Evolutionary conservation across 2,888 invertebrate genomes (phyloP).

Genomic region (Hypomecis atomaria): DNA sequence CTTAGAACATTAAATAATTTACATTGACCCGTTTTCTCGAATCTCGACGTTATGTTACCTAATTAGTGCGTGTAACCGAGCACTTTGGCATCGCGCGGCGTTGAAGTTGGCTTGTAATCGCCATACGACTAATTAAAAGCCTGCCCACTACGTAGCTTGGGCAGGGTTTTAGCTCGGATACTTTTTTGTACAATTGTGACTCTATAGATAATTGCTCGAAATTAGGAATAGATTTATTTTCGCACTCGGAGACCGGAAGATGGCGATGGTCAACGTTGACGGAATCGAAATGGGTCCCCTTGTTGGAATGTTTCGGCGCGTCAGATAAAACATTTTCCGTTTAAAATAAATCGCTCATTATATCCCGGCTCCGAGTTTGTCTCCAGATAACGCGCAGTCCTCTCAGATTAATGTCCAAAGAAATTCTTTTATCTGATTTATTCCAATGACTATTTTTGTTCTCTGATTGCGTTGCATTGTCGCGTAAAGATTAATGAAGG

Average conservation of each 20-base stretch:
- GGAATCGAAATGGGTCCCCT: conserved; percentile 32
- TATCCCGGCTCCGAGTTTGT: conserved; percentile 57
- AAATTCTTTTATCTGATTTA: conserved; percentile 52
- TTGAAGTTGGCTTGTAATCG: no score
- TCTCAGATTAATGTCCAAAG: conserved; percentile 52
- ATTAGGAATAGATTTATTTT: conserved; percentile 28
- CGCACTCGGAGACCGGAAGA: conserved; percentile 10
- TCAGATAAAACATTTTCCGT: conserved; percentile 65
- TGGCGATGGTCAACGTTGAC: conserved; percentile 33
- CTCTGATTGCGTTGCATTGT: conserved; percentile 35
- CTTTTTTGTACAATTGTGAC: no score
- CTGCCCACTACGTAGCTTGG: no score
- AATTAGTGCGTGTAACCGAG: no score
- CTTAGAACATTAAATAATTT: no score
- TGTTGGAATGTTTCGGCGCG: conserved; percentile 43
- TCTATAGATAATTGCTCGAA: no score
- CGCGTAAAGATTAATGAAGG: conserved; percentile 34
- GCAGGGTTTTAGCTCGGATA: no score
- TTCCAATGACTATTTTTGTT: conserved; percentile 42
- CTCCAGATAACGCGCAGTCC: conserved; percentile 58
- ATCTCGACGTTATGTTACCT: no score
- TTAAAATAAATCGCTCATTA: conserved; percentile 70
- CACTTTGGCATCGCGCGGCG: no score
- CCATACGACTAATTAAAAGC: no score
- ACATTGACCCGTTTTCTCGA: no score